Percentiles rank a stretch among this genome's conserved stretches.
phyloP scores from a whole-genome alignment of 1,140 invertebrate species.

The Macrostomum lignano region DNA sequence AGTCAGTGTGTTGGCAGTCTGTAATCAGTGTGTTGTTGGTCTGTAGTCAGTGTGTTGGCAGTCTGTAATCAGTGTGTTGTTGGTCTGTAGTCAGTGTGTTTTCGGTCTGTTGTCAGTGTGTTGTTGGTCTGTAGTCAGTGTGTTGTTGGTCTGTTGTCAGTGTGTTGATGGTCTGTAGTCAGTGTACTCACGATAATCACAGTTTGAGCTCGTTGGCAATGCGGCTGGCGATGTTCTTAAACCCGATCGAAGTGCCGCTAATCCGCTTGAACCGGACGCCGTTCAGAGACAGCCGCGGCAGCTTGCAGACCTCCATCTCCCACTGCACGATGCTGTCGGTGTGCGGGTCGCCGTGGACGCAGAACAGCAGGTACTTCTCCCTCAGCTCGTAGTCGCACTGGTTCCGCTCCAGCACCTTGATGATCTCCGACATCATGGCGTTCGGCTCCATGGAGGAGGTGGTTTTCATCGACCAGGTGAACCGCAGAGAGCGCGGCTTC shows the following conservation, averaged over 20 bases:
- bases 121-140: no score
- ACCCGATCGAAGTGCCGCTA: conserved; percentile 44
- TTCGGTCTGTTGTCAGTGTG: no score
- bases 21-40: no score
- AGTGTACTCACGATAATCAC: no score
- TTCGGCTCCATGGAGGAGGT: conserved; percentile 82
- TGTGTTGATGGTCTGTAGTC: no score
- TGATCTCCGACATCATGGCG: conserved; percentile 92
- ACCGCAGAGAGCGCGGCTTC: conserved; percentile 74
- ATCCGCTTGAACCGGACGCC: conserved; percentile 96
- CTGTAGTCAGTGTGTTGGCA: no score
- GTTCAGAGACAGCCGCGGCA: conserved; percentile 82
- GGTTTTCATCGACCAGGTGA: conserved; percentile 99
- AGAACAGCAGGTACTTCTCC: conserved; percentile 77
- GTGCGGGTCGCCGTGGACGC: conserved; percentile 88
- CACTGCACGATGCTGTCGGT: conserved; percentile 92
- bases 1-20: no score
- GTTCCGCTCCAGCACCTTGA: conserved; percentile 86
- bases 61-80: no score
- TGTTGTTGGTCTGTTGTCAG: no score
- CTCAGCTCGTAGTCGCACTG: conserved; percentile 98
- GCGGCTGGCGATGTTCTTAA: not conserved
- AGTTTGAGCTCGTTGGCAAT: not conserved
- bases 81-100: no score
- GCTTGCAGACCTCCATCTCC: conserved; percentile 97